These are phyloP conservation scores for Toxotes chatareus DNA, from an alignment of 2,113 vertebrate genomes.

Conservation along the genomic window DNA sequence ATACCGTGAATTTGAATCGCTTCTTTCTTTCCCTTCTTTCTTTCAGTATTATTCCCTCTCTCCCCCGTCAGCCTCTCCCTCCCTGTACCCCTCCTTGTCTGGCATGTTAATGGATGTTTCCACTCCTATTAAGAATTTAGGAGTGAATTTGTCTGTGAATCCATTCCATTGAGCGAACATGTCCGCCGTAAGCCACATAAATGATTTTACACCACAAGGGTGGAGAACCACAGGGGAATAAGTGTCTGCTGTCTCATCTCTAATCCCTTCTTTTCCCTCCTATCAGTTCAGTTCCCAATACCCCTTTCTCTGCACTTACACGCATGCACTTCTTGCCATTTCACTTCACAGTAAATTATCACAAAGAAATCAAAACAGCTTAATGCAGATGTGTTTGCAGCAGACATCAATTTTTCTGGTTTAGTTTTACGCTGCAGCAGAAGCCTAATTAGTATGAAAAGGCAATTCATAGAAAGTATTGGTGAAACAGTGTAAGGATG, in stretches of 20 bases:
- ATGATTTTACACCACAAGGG: conserved; percentile 60
- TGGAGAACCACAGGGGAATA: conserved; percentile 53
- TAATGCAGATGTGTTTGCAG: neutral
- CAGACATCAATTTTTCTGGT: neutral
- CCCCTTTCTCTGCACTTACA: neutral
- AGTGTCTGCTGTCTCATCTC: conserved; percentile 50
- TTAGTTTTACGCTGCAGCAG: neutral
- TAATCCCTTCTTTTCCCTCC: conserved; percentile 26
- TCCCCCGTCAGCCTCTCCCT: conserved; percentile 7
- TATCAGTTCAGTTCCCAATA: conserved; percentile 8
- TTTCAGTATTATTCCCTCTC: neutral
- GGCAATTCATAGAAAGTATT: too few species aligned
- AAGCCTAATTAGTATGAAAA: too few species aligned
- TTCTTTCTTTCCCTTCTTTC: neutral
- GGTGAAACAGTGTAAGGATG: too few species aligned
- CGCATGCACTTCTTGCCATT: neutral
- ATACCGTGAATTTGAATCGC: neutral
- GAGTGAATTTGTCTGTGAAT: conserved; percentile 54
- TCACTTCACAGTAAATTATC: neutral
- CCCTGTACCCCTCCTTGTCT: conserved; percentile 11
- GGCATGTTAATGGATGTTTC: conserved; percentile 51
- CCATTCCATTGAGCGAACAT: conserved; percentile 65
- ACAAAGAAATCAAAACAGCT: neutral
- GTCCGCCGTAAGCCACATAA: conserved; percentile 61
- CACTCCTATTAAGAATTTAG: conserved; percentile 62